Evolutionary conservation across 2,797 vertebrate species (phyloP).

Genomic region (Euphonia xanthogaster): DNA sequence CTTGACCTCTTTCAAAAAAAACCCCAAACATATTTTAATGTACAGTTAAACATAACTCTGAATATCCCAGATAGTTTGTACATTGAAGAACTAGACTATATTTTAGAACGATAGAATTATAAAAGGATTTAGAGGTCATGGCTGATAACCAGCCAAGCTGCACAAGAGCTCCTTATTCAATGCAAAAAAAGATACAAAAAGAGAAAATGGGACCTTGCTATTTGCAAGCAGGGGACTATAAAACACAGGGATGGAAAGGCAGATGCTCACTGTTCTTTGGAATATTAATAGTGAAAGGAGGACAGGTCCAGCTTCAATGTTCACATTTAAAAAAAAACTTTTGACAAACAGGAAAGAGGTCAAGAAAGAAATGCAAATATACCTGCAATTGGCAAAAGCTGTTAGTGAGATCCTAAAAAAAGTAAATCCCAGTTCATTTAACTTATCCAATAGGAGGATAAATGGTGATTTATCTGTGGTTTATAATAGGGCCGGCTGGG

Average conservation of each 20-base stretch:
- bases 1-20: neutral
- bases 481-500: neutral
- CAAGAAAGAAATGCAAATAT: constrained; percentile 9
- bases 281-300: neutral
- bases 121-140: neutral
- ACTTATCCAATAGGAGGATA: neutral
- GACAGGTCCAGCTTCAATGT: neutral
- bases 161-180: neutral
- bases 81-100: neutral
- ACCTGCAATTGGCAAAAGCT: neutral
- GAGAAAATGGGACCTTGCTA: neutral
- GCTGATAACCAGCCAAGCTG: neutral
- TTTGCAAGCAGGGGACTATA: neutral
- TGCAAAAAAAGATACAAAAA: neutral
- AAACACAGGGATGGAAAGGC: neutral
- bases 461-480: neutral
- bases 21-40: neutral
- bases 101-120: neutral
- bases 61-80: neutral
- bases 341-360: neutral
- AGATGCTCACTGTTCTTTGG: neutral
- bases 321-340: neutral
- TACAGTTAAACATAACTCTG: neutral
- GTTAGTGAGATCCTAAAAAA: neutral
- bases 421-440: neutral